A percentile compares a stretch with the other conserved stretches of the same genome.
phyloP scores from a whole-genome alignment of 2,797 vertebrate genomes.

The Danio aesculapii region DNA sequence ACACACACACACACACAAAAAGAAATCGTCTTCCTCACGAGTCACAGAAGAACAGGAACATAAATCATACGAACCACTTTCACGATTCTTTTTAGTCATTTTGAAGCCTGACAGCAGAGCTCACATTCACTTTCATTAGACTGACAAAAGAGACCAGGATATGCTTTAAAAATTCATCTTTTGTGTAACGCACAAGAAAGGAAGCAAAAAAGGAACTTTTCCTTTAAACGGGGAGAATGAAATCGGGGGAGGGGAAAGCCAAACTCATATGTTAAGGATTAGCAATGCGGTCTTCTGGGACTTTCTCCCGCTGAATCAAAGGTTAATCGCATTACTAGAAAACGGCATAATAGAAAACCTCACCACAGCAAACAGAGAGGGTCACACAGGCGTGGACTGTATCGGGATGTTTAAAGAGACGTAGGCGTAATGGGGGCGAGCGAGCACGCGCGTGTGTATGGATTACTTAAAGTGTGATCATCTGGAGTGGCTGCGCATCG shows the following conservation, averaged over 20 bases:
- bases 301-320: constrained; percentile 44
- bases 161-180: background rate
- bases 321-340: constrained; percentile 54
- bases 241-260: background rate
- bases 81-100: background rate
- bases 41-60: background rate
- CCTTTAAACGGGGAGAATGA: background rate
- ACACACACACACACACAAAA: background rate
- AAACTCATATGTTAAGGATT: constrained; percentile 52
- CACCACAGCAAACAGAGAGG: constrained; percentile 35
- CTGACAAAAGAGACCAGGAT: background rate
- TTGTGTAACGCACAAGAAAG: background rate
- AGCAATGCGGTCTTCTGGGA: constrained; percentile 44
- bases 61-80: background rate
- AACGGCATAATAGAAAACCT: constrained; percentile 42
- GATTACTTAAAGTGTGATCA: constrained; percentile 17
- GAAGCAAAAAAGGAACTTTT: background rate
- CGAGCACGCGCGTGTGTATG: background rate
- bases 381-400: background rate
- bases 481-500: background rate
- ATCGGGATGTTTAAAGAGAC: constrained; percentile 4
- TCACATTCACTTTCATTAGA: background rate
- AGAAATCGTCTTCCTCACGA: background rate
- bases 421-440: constrained; percentile 13
- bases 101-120: background rate